Percentiles rank a stretch among this genome's conserved stretches.
Conservation (phyloP, 2,888 invertebrate species). For the Cheiracanthium punctorium region DNA sequence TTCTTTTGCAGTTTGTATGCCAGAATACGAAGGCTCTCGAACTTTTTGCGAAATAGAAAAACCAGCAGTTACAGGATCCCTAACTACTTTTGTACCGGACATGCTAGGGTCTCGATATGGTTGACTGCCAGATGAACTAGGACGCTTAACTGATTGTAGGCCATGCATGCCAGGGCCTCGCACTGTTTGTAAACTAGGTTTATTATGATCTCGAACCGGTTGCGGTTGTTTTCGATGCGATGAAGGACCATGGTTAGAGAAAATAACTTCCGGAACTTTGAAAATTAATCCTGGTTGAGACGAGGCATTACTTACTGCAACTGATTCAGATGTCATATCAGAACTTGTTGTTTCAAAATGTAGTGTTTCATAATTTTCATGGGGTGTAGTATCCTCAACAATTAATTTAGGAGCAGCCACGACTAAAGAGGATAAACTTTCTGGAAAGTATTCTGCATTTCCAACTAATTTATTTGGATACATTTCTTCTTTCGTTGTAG, state of each 20-base stretch:
- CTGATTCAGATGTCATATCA: background rate
- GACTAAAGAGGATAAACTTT: slow-evolving; percentile 22
- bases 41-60: no score
- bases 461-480: background rate
- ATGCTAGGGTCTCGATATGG: no score
- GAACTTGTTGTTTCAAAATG: slow-evolving; percentile 10
- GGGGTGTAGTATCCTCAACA: slow-evolving; percentile 28
- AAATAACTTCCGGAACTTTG: slow-evolving; percentile 49
- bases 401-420: slow-evolving; percentile 64
- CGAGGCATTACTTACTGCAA: background rate
- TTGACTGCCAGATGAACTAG: no score
- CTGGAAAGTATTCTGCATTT: background rate
- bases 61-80: no score
- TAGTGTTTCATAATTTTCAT: background rate
- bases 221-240: slow-evolving; percentile 3
- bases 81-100: no score
- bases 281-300: slow-evolving; percentile 38
- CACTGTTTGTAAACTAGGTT: background rate
- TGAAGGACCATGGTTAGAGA: slow-evolving; percentile 57
- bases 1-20: no score
- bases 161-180: background rate
- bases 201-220: background rate
- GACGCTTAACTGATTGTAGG: background rate
- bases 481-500: background rate
- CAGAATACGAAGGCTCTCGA: no score